Base-by-base conservation (phyloP, 1,140 invertebrate genomes). In the Drosophila bocqueti region DNA sequence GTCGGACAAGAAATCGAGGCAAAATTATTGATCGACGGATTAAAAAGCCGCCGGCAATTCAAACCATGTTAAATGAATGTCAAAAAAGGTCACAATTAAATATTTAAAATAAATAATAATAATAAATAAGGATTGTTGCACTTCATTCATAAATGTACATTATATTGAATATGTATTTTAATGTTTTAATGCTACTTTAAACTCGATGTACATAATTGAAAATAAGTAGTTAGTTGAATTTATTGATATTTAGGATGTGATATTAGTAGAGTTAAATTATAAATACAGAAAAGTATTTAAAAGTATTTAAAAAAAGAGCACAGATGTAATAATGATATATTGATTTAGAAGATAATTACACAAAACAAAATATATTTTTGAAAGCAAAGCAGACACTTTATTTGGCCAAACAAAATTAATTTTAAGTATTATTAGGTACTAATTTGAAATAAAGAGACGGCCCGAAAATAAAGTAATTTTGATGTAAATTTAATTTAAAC, bases 1-100 rank as follows among this genome's bases (percentile, higher is more conserved):
- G 47, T 24, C 24, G 40, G 18, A 26, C 5, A 55, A 40, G 47
- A 54, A 67, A 15, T 38, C 2, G 9, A 43, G 21, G 42, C n/a
- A 16, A 42, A 47, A 24, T 24, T 49, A 24, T 40, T n/a, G n/a
- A 18, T 18, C 10, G 13, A 3, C 0, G 18, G n/a, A 46, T 46
- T 31, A 15, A 69, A 45, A 24, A 26, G 67, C 69, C 69, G 69
- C 8, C 69, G 69, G 69, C 29, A 36, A 13, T 6, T 11, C 21
- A 15, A 16, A 0, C 3, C 9, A 16, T 2, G 4, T 0, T 11
- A 24, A 55, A 10, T 55, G 0, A 38, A 24, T 10, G 15, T 38
- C 0, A 24, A 55, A 24, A 38, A 0, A 2, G 5, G 1, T 55
- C 2, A 6, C 0, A 38, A n/a, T 40, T 58, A 24, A 24, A 24